These are phyloP conservation scores for Brachirus orientalis DNA, from an alignment of 2,113 vertebrate genomes.

Conservation along the genomic window DNA sequence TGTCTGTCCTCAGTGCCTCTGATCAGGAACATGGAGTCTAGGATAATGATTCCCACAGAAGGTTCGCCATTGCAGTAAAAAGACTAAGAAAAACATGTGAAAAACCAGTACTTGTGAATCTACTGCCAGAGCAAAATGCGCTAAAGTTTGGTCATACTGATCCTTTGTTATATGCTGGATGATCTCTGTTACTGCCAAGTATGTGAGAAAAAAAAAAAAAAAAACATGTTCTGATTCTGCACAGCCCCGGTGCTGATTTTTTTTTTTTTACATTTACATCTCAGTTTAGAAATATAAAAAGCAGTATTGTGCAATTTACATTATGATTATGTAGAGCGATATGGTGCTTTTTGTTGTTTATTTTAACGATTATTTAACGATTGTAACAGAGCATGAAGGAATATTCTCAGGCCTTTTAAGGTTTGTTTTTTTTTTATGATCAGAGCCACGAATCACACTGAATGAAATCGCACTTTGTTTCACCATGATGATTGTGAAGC, in stretches of 20 bases:
- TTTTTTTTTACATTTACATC: not conserved
- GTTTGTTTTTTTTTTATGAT: slow-evolving; percentile 2
- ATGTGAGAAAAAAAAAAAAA: slow-evolving; percentile 1
- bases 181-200: slow-evolving; percentile 12
- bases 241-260: too few species aligned
- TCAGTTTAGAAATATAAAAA: too few species aligned
- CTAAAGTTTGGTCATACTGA: not conserved
- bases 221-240: not conserved
- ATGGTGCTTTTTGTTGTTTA: slow-evolving; percentile 10
- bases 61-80: slow-evolving; percentile 90
- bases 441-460: slow-evolving; percentile 5
- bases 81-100: not conserved
- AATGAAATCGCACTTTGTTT: slow-evolving; percentile 10
- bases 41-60: slow-evolving; percentile 95
- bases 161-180: not conserved
- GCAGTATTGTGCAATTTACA: not conserved
- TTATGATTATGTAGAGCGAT: not conserved
- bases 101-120: not conserved
- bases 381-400: not conserved
- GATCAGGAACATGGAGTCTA: slow-evolving; percentile 92
- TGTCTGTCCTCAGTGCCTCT: slow-evolving; percentile 86
- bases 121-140: not conserved
- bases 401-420: not conserved
- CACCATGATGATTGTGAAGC: slow-evolving; percentile 8
- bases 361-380: too few species aligned